Evolutionary conservation across 2,888 invertebrate species (phyloP).

Genomic region (Agapetus fuscipes): DNA sequence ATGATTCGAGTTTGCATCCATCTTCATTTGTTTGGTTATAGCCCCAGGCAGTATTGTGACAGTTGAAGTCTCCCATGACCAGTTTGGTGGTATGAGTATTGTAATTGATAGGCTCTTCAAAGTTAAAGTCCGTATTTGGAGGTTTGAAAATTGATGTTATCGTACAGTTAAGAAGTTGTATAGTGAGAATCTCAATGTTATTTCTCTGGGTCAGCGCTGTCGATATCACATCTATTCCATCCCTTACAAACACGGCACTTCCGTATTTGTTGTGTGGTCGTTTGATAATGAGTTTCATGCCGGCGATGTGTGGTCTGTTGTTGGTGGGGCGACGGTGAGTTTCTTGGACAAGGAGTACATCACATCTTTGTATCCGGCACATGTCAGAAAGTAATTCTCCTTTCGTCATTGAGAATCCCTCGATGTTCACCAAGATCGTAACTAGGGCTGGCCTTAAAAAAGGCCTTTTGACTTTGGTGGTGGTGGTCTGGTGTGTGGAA

Average conservation of each 20-base stretch:
- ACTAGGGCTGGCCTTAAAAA: too few species aligned
- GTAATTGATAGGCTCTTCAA: background rate
- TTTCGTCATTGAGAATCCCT: too few species aligned
- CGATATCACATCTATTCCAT: background rate
- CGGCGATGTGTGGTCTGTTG: background rate
- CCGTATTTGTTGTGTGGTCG: background rate
- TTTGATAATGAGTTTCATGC: background rate
- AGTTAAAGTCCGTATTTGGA: background rate
- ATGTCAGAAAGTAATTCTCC: too few species aligned
- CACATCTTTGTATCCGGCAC: too few species aligned
- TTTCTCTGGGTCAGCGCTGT: background rate
- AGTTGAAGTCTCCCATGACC: background rate
- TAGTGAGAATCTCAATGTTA: background rate
- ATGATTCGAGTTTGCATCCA: background rate
- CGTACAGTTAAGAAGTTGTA: background rate
- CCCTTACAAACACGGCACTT: background rate
- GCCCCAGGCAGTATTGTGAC: background rate
- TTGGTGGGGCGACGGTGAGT: background rate
- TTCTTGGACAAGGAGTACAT: background rate
- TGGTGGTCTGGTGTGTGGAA: too few species aligned
- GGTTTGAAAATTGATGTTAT: background rate
- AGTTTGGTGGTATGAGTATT: background rate
- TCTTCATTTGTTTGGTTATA: constrained; percentile 1
- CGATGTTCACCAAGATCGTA: too few species aligned
- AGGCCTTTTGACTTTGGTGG: too few species aligned